Evolutionary conservation across 2,797 vertebrate genomes (phyloP).

Genomic region (Arrhamphus sclerolepis): DNA sequence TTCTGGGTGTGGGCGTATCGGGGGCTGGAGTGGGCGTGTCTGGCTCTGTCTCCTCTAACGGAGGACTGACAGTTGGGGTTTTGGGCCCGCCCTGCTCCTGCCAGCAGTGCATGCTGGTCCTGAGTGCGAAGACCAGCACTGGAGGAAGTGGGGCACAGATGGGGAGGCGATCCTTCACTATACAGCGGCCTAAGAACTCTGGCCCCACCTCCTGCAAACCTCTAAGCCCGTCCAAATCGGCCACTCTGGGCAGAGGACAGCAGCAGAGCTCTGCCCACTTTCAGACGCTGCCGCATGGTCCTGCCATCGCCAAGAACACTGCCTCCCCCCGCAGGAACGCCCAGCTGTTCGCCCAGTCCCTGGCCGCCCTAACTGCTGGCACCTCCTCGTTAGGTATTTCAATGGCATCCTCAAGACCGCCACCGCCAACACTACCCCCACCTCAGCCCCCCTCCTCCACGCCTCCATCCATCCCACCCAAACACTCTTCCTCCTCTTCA

Average conservation of each 20-base stretch:
- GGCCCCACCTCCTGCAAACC: conserved; percentile 37
- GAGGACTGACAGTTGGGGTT: conserved; percentile 53
- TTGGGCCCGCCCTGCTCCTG: conserved; percentile 85
- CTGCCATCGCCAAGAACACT: conserved; percentile 74
- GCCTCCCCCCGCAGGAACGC: conserved; percentile 69
- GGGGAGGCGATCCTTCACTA: conserved; percentile 64
- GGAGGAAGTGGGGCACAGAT: conserved; percentile 61
- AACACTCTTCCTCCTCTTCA: conserved; percentile 54
- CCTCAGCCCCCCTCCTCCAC: conserved; percentile 72
- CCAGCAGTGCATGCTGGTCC: conserved; percentile 92
- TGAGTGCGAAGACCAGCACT: conserved; percentile 86
- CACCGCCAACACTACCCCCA: conserved; percentile 70
- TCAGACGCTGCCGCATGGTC: conserved; percentile 79
- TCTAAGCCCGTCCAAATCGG: conserved; percentile 62
- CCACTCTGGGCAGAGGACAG: conserved; percentile 67
- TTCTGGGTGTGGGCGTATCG: conserved; percentile 81
- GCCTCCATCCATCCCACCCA: conserved; percentile 55
- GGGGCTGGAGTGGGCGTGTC: conserved; percentile 66
- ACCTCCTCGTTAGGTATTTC: conserved; percentile 72
- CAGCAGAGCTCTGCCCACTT: conserved; percentile 68
- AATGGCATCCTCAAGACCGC: conserved; percentile 66
- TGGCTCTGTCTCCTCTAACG: conserved; percentile 64
- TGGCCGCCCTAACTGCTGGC: conserved; percentile 72
- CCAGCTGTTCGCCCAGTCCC: conserved; percentile 78
- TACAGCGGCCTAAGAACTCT: conserved; percentile 61